These are phyloP conservation scores for Dreissena polymorpha DNA, from an alignment of 1,140 invertebrate species.

Conservation along the genomic window DNA sequence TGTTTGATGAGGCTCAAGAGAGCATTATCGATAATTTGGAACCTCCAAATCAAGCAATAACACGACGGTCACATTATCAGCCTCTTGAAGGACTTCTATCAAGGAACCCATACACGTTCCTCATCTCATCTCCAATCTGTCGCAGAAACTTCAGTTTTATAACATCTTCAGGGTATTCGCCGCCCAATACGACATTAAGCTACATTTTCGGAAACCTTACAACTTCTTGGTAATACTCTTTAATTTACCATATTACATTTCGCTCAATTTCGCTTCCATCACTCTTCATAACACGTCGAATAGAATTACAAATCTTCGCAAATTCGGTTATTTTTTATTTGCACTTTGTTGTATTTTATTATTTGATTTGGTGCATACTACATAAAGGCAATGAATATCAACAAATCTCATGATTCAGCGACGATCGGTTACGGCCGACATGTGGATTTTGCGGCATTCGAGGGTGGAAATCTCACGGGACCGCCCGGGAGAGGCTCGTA, in stretches of 20 bases:
- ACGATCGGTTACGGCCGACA: constrained; percentile 2
- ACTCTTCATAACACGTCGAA: constrained; percentile 40
- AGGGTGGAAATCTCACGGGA: not conserved
- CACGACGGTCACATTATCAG: no score
- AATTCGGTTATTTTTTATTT: not conserved
- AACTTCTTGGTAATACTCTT: constrained; percentile 35
- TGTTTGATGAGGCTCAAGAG: no score
- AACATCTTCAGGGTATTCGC: not conserved
- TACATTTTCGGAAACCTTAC: constrained; percentile 44
- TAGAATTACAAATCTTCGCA: constrained; percentile 46
- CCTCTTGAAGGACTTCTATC: no score
- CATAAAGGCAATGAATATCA: constrained; percentile 41
- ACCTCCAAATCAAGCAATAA: no score
- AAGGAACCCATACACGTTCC: not conserved
- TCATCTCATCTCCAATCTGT: constrained; percentile 5
- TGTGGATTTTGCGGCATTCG: constrained; percentile 21
- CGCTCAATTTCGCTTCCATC: constrained; percentile 52
- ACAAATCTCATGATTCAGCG: constrained; percentile 30
- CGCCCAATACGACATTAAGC: constrained; percentile 25
- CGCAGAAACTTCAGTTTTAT: constrained; percentile 3
- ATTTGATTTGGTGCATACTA: not conserved
- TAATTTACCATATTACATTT: constrained; percentile 48
- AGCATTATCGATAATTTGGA: no score
- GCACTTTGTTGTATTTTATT: not conserved
- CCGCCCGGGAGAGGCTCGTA: constrained; percentile 3